These are phyloP conservation scores for Lemur catta DNA, from an alignment of 2,797 vertebrate genomes.

Conservation along the genomic window DNA sequence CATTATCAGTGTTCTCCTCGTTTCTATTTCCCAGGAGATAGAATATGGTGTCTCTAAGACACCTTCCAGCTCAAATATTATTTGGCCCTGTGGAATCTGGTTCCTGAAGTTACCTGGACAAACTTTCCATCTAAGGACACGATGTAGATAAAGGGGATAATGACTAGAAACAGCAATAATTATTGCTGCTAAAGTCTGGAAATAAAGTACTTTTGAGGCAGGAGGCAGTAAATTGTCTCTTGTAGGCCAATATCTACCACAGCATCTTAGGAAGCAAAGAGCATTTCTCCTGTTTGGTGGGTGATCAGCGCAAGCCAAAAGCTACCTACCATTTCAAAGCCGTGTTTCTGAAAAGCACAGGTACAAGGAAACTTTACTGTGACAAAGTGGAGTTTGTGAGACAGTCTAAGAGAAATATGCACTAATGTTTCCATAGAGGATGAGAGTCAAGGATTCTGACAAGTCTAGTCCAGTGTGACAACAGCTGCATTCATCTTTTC, in stretches of 20 bases:
- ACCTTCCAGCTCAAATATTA: not conserved
- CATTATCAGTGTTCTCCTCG: not conserved
- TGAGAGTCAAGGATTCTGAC: not conserved
- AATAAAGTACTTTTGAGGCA: conserved; percentile 26
- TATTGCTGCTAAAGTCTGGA: not conserved
- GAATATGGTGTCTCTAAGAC: not conserved
- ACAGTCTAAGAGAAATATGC: not conserved
- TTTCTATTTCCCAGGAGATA: not conserved
- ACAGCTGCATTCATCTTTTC: not conserved
- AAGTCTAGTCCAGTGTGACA: not conserved
- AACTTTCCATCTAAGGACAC: not conserved
- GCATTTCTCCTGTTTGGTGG: not conserved
- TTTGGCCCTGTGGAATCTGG: not conserved
- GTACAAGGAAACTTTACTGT: not conserved
- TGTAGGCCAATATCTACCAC: not conserved
- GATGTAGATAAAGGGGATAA: not conserved
- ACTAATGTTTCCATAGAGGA: not conserved
- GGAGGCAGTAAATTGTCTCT: not conserved
- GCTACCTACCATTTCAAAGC: conserved; percentile 32
- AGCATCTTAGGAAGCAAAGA: not conserved
- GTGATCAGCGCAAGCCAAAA: not conserved
- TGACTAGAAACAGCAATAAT: not conserved
- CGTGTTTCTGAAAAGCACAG: conserved; percentile 11
- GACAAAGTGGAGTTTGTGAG: not conserved
- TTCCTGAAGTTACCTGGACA: not conserved